Percentiles rank a stretch among this genome's conserved stretches.
Conservation (phyloP, 2,888 invertebrate species). For the Siphlonurus alternatus region DNA sequence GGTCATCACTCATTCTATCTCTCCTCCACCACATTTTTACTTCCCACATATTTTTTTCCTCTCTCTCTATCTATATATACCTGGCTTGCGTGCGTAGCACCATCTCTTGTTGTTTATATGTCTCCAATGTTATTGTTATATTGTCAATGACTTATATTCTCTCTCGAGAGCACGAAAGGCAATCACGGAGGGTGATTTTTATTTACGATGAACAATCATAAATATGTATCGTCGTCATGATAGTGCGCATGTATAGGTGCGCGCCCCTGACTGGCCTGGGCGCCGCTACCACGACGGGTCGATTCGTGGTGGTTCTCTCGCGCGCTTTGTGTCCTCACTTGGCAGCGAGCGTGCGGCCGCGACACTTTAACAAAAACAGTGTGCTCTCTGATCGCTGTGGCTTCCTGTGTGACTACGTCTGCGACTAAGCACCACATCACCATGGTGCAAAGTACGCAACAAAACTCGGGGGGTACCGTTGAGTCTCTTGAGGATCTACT, state of each 20-base stretch:
- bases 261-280: too few species aligned
- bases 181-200: not conserved
- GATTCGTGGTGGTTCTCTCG: not conserved
- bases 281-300: not conserved
- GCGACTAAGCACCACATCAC: not conserved
- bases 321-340: not conserved
- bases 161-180: not conserved
- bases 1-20: not conserved
- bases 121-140: too few species aligned
- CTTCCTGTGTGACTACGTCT: not conserved
- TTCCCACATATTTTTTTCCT: not conserved
- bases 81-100: not conserved
- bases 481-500: not conserved
- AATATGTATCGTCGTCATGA: not conserved
- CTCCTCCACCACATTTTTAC: not conserved
- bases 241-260: too few species aligned
- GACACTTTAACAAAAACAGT: not conserved
- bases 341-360: not conserved
- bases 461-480: not conserved
- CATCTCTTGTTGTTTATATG: not conserved
- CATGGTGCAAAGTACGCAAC: conserved; percentile 2
- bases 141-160: too few species aligned
- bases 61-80: not conserved
- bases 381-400: not conserved
- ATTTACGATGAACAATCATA: not conserved